These are phyloP conservation scores for Ciconia stormi DNA, from an alignment of 2,113 vertebrate genomes.

Conservation along the genomic window DNA sequence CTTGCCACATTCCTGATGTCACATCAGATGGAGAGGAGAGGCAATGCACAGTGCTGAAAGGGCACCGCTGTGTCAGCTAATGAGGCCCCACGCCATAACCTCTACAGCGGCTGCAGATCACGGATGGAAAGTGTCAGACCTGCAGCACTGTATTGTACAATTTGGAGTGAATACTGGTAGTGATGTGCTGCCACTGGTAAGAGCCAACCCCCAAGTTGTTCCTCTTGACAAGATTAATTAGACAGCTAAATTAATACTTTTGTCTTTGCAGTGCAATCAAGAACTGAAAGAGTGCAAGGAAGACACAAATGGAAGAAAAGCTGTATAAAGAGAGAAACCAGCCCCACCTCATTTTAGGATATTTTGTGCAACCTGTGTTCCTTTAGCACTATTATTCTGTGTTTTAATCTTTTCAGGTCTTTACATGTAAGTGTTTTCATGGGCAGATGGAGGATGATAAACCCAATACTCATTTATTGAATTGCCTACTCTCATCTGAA, in stretches of 20 bases:
- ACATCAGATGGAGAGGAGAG: background rate
- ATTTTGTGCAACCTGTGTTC: background rate
- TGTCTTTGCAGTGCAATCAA: background rate
- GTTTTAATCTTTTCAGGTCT: background rate
- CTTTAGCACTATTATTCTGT: background rate
- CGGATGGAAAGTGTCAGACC: background rate
- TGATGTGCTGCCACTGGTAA: background rate
- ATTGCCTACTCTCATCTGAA: background rate
- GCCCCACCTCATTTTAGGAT: background rate
- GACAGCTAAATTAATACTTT: background rate
- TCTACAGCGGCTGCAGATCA: background rate
- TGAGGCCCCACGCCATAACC: background rate
- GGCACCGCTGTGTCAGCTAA: background rate
- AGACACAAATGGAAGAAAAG: background rate
- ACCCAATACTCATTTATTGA: background rate
- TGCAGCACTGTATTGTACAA: background rate
- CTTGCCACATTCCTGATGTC: background rate
- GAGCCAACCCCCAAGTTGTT: background rate
- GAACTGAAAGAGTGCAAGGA: background rate
- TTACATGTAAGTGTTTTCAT: background rate
- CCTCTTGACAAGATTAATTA: background rate
- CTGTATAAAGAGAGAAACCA: background rate
- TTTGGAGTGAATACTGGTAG: background rate
- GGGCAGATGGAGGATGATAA: background rate
- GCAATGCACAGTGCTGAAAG: background rate